Evolutionary conservation across 2,113 vertebrate genomes (phyloP), one percentile per base, ranked within the genome.

Genomic region (Oncorhynchus clarkii): DNA sequence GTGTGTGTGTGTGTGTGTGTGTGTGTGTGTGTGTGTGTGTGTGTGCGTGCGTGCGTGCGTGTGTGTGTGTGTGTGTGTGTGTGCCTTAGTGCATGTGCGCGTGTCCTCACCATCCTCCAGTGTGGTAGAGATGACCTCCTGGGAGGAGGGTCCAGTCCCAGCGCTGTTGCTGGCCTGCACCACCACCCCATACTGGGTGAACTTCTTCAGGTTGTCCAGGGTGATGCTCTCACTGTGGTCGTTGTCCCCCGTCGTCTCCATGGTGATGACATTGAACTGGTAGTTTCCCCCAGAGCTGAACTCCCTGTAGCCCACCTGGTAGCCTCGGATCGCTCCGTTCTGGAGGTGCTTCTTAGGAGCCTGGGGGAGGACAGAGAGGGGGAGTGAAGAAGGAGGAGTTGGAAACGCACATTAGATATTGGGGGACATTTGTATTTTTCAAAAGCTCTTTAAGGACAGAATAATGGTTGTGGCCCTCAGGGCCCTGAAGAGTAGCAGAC

Each of bases 141-240:
- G 97, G 89, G 97, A 99, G 57, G 97, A 98, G 14, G 98, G 98
- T 48, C 98, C 98, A 0, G 96, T 98, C 59, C 98, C 98, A 0
- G 98, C 98, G 1, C 96, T 93, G 93, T 99, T 99, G 77, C 96
- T 97, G 78, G 98, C 98, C 84, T 99, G 98, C 22, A 99, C 98
- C 89, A 99, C 97, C 67, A 99, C 96, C 67, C 97, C 97, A 20
- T 99, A 99, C 89, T 98, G 96, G 1, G 97, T 97, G 92, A 98
- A 99, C 87, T 99, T 99, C 82, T 96, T 97, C 57, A 99, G 94
- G 89, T 98, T 98, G 85, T 99, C 96, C 88, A 99, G 94, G 0
- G 95, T 96, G 71, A 98, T 95, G 18, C 94, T 92, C 80, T 99
- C 98, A 0, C 95, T 96, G 78, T 98, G 97, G 88, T 99, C 98